Percentiles rank a stretch among this genome's conserved stretches.
phyloP scores from a whole-genome alignment of 1,140 invertebrate genomes.

The Ostrea denselamellosa region DNA sequence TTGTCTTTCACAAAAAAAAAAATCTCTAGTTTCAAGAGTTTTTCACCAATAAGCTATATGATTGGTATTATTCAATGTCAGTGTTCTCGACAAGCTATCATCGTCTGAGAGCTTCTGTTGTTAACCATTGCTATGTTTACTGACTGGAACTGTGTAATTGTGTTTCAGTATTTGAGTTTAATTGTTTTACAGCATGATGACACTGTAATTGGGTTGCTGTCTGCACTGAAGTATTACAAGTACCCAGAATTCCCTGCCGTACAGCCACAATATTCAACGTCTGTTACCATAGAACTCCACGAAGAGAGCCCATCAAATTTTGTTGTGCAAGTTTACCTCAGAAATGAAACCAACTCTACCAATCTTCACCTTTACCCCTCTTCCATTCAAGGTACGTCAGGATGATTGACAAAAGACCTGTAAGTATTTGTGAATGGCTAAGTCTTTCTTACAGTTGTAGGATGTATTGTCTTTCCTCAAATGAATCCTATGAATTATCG shows the following conservation, averaged over 20 bases:
- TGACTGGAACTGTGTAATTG: too few relatives aligned
- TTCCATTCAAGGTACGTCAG: neutral
- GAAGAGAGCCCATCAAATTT: neutral
- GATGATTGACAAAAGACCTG: neutral
- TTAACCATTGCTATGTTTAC: too few relatives aligned
- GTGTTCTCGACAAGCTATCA: too few relatives aligned
- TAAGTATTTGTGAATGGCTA: too few relatives aligned
- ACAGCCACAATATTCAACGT: slow-evolving; percentile 17
- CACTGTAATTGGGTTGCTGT: slow-evolving; percentile 12
- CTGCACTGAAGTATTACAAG: neutral
- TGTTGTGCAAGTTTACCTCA: slow-evolving; percentile 25
- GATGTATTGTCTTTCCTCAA: too few relatives aligned
- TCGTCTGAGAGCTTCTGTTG: too few relatives aligned
- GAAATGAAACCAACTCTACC: slow-evolving; percentile 37
- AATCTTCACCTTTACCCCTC: neutral
- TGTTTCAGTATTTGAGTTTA: neutral
- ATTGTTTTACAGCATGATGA: slow-evolving; percentile 5
- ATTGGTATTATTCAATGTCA: too few relatives aligned
- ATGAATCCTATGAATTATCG: too few relatives aligned
- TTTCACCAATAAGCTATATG: too few relatives aligned
- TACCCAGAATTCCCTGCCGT: slow-evolving; percentile 26
- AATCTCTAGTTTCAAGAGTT: too few relatives aligned
- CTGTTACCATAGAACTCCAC: slow-evolving; percentile 18
- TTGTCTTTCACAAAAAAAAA: too few relatives aligned
- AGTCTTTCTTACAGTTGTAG: too few relatives aligned